Percentiles rank a stretch among this genome's conserved stretches.
These are phyloP conservation scores for Thera britannica DNA, from an alignment of 2,888 invertebrate species.

Conservation along the genomic window DNA sequence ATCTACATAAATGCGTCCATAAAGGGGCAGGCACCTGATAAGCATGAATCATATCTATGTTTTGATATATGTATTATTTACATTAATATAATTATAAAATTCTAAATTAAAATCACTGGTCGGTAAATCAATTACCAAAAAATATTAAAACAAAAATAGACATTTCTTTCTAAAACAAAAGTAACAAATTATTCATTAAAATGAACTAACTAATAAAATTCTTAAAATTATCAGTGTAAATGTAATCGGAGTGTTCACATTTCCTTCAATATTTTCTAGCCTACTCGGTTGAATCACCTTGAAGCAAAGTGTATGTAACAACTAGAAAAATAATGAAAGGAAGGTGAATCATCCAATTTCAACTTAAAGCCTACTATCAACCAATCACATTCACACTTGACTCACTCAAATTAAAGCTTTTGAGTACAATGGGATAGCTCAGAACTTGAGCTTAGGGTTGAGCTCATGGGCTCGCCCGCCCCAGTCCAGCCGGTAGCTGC, in stretches of 20 bases:
- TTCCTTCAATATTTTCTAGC: not conserved
- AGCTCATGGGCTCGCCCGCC: conserved; percentile 97
- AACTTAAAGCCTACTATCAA: conserved; percentile 11
- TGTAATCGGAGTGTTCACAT: conserved; percentile 15
- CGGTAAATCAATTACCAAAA: conserved; percentile 49
- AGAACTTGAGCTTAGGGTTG: conserved; percentile 89
- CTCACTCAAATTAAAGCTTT: conserved; percentile 76
- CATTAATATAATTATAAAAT: conserved; percentile 38
- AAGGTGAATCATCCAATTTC: conserved; percentile 10
- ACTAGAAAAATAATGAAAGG: conserved; percentile 1
- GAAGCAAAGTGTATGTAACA: not conserved
- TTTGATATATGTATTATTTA: conserved; percentile 34
- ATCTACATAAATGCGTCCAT: not conserved
- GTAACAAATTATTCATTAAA: conserved; percentile 61
- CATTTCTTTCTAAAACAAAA: conserved; percentile 78
- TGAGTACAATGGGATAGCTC: conserved; percentile 56
- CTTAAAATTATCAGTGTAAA: conserved; percentile 51
- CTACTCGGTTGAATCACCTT: not conserved
- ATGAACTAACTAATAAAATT: conserved; percentile 62
- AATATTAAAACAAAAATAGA: conserved; percentile 63
- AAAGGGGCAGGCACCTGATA: conserved; percentile 16
- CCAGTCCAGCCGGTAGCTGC: conserved; percentile 96
- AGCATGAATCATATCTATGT: conserved; percentile 29
- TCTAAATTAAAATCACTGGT: conserved; percentile 40
- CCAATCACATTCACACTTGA: conserved; percentile 30